Evolutionary conservation across 1,140 invertebrate genomes (phyloP).

Genomic region (Homarus americanus): DNA sequence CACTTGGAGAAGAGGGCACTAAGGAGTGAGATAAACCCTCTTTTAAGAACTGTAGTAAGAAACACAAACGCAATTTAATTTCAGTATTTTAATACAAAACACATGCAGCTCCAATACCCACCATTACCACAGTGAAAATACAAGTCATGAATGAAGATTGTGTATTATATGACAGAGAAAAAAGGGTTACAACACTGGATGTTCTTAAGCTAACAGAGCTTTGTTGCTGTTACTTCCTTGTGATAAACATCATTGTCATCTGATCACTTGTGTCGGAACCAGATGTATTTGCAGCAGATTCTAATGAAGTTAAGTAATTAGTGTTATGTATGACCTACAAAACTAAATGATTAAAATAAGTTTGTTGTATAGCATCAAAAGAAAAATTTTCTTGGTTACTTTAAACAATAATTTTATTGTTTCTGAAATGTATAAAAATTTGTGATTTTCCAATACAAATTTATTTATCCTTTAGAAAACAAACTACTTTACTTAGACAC

Average conservation of each 20-base stretch:
- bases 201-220: not conserved
- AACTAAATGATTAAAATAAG: not conserved
- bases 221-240: not conserved
- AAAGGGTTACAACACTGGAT: not conserved
- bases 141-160: not conserved
- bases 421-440: not conserved
- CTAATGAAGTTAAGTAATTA: not conserved
- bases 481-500: too few species aligned
- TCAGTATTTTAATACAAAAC: not conserved
- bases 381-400: not conserved
- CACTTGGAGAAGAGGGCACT: too few species aligned
- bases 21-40: too few species aligned
- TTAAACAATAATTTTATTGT: not conserved
- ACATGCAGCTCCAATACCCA: not conserved
- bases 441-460: not conserved
- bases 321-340: not conserved
- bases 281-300: not conserved
- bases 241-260: not conserved
- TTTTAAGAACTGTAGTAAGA: too few species aligned
- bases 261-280: not conserved
- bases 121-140: not conserved
- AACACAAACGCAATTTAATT: not conserved
- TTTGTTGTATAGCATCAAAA: not conserved
- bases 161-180: not conserved
- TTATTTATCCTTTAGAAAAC: not conserved